Percentiles rank a stretch among this genome's conserved stretches.
These are phyloP conservation scores for Smithornis capensis DNA, from an alignment of 2,113 vertebrate genomes.

Conservation along the genomic window DNA sequence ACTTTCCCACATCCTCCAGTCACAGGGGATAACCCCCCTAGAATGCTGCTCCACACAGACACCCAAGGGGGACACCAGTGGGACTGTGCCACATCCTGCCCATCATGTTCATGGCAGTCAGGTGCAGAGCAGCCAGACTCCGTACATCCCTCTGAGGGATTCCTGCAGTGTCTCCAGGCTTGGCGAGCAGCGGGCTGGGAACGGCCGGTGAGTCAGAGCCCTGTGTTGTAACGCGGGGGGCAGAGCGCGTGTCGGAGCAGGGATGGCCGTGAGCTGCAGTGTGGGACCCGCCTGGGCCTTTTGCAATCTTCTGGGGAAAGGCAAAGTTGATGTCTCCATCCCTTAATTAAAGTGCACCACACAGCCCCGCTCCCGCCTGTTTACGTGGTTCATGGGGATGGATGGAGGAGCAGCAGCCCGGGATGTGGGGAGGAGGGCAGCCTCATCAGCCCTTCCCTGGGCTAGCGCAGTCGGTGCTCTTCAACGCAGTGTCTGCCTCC, in stretches of 20 bases:
- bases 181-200: background rate
- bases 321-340: background rate
- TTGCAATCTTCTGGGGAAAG: slow-evolving; percentile 57
- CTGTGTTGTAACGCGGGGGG: background rate
- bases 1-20: background rate
- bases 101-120: background rate
- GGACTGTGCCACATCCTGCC: background rate
- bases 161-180: background rate
- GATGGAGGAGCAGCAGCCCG: background rate
- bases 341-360: slow-evolving; percentile 31
- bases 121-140: background rate
- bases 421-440: fast-evolving
- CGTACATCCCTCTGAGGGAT: background rate
- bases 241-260: slow-evolving; percentile 22
- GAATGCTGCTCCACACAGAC: background rate
- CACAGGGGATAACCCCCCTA: background rate
- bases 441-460: background rate
- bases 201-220: slow-evolving; percentile 32
- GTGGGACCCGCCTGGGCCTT: slow-evolving; percentile 38
- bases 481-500: background rate
- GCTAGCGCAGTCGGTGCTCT: background rate
- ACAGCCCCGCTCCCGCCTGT: background rate
- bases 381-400: background rate
- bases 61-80: fast-evolving
- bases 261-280: slow-evolving; percentile 25